Percentiles rank a stretch among this genome's conserved stretches.
Conservation (phyloP, 64 coral and sea anemone genomes). For the Stichodactyla mertensii region DNA sequence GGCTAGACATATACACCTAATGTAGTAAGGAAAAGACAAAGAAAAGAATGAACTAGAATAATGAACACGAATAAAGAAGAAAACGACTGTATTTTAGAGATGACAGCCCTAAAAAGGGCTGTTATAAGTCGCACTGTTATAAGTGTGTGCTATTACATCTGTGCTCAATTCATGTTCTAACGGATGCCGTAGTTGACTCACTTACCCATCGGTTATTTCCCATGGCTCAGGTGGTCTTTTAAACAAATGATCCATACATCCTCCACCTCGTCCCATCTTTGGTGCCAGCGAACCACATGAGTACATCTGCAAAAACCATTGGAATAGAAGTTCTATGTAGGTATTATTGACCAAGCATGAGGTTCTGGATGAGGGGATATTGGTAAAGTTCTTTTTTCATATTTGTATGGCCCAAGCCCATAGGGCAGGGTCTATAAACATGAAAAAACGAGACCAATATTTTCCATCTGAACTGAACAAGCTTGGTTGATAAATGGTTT, state of each 20-base stretch:
- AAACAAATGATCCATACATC: conserved; percentile 85
- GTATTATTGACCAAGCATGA: neutral
- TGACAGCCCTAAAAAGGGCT: neutral
- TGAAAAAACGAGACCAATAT: too few relatives aligned
- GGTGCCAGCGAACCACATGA: conserved; percentile 96
- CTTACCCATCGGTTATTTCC: conserved; percentile 95
- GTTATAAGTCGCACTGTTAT: neutral
- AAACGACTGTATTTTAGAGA: too few relatives aligned
- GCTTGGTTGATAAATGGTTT: too few relatives aligned
- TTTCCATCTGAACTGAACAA: too few relatives aligned
- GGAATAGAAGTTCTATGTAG: neutral
- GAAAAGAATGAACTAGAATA: neutral
- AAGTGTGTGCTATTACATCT: too few relatives aligned
- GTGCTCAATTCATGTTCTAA: too few relatives aligned
- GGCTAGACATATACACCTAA: conserved; percentile 77
- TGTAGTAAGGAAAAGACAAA: neutral
- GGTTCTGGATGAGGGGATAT: too few relatives aligned
- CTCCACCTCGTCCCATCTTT: conserved; percentile 91
- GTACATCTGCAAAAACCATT: conserved; percentile 75
- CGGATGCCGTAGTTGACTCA: neutral
- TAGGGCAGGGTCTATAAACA: too few relatives aligned
- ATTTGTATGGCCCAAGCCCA: too few relatives aligned
- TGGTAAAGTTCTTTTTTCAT: too few relatives aligned
- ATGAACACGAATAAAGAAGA: too few relatives aligned
- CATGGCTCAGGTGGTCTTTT: conserved; percentile 82